A percentile compares a stretch with the other conserved stretches of the same genome.
phyloP scores from a whole-genome alignment of 2,113 vertebrate species.

The Cephalopholis sonnerati region DNA sequence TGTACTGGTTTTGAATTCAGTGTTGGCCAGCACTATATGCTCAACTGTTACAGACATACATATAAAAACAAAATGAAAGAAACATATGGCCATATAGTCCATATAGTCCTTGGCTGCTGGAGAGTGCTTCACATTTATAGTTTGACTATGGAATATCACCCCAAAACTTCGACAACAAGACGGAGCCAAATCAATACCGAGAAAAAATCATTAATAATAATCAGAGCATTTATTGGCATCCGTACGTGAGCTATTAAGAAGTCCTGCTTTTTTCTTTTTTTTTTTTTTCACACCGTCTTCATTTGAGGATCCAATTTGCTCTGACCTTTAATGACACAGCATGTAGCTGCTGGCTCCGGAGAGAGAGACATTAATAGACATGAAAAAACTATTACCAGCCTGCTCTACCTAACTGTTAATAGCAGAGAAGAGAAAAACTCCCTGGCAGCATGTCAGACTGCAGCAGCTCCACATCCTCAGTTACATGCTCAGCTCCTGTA shows the following conservation, averaged over 20 bases:
- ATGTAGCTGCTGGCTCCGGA: constrained; percentile 75
- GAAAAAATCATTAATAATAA: constrained; percentile 84
- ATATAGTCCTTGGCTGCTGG: neutral
- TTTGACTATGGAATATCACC: constrained; percentile 46
- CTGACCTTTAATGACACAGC: constrained; percentile 83
- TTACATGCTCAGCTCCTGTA: constrained; percentile 25
- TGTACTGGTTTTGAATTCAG: constrained; percentile 12
- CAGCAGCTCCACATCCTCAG: constrained; percentile 39
- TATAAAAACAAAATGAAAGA: neutral
- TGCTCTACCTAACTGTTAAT: constrained; percentile 68
- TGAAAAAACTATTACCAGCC: constrained; percentile 71
- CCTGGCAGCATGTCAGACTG: constrained; percentile 56
- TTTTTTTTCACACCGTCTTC: constrained; percentile 62
- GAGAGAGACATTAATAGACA: constrained; percentile 81
- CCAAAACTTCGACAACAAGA: constrained; percentile 65
- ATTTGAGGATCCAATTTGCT: constrained; percentile 78
- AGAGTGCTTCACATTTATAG: constrained; percentile 27
- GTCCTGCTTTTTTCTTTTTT: constrained; percentile 34
- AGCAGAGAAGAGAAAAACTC: constrained; percentile 56
- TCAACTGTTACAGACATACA: neutral
- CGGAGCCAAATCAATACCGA: constrained; percentile 72
- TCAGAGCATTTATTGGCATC: constrained; percentile 82
- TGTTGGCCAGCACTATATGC: neutral
- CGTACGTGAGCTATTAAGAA: constrained; percentile 70
- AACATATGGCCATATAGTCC: neutral